Conservation (phyloP, 2,888 invertebrate genomes). For the Oligia latruncula region DNA sequence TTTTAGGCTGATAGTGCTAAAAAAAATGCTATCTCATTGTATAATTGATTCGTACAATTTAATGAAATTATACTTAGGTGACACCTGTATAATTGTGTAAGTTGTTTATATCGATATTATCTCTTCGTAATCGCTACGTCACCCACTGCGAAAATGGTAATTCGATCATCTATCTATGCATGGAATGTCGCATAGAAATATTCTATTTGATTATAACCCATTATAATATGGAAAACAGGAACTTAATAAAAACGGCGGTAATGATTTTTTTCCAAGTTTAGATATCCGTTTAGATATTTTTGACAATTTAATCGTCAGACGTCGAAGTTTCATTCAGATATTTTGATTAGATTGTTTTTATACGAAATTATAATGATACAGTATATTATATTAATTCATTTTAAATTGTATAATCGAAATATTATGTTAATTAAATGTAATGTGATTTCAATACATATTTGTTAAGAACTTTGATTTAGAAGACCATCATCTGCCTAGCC, state of each 20-base stretch:
- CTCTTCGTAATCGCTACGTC: slow-evolving; percentile 22
- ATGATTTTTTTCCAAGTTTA: slow-evolving; percentile 26
- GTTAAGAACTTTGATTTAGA: neutral
- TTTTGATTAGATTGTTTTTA: slow-evolving; percentile 33
- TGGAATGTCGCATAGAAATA: slow-evolving; percentile 41
- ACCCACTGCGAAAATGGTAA: slow-evolving; percentile 61
- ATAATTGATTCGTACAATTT: neutral
- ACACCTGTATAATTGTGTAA: slow-evolving; percentile 24
- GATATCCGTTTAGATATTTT: slow-evolving; percentile 37
- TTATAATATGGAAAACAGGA: slow-evolving; percentile 59
- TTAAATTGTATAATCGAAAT: neutral
- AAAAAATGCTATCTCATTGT: neutral
- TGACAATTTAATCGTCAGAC: slow-evolving; percentile 33
- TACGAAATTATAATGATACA: neutral
- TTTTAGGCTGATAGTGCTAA: no score
- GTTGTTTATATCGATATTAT: slow-evolving; percentile 37
- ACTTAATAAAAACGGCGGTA: slow-evolving; percentile 32
- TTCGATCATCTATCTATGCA: slow-evolving; percentile 42
- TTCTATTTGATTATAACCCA: slow-evolving; percentile 46
- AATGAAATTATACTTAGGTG: slow-evolving; percentile 20
- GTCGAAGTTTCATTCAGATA: slow-evolving; percentile 12
- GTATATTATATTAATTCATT: neutral
- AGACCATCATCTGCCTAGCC: neutral
- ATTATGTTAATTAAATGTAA: slow-evolving; percentile 2
- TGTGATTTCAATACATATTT: neutral